phyloP scores from a whole-genome alignment of 1,140 invertebrate species.

The Cherax quadricarinatus region DNA sequence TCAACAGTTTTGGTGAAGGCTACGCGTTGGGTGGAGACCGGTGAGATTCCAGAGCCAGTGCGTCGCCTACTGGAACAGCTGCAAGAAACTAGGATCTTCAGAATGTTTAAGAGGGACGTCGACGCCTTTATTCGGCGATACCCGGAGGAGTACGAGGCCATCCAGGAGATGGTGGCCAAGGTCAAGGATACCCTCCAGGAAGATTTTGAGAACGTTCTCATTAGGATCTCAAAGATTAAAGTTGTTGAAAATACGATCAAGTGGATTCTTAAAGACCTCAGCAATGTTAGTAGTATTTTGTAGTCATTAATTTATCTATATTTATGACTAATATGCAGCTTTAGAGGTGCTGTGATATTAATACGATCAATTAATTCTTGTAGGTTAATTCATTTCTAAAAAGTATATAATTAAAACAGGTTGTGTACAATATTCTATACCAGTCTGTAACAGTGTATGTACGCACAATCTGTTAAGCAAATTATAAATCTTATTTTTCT shows the following conservation, averaged over 20 bases:
- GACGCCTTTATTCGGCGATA: not conserved
- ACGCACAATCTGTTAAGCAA: no score
- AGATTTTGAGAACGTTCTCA: not conserved
- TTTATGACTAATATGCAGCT: no score
- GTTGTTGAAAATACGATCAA: not conserved
- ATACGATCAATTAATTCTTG: no score
- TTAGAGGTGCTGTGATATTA: no score
- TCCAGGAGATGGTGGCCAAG: not conserved
- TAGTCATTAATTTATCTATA: no score
- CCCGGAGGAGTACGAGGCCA: slow-evolving; percentile 1
- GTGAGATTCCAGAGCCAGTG: not conserved
- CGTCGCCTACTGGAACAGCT: slow-evolving; percentile 5
- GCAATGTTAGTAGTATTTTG: not conserved
- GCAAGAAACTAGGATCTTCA: not conserved
- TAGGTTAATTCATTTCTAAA: no score
- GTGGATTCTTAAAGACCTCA: not conserved
- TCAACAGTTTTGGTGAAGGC: not conserved
- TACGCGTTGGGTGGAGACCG: not conserved
- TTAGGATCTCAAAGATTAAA: not conserved
- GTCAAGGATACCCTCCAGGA: not conserved
- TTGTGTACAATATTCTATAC: no score
- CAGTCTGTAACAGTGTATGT: no score
- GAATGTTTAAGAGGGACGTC: not conserved
- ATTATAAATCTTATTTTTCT: not conserved
- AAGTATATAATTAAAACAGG: no score